phyloP scores from a whole-genome alignment of 2,797 vertebrate species.

The Tragopan temminckii region DNA sequence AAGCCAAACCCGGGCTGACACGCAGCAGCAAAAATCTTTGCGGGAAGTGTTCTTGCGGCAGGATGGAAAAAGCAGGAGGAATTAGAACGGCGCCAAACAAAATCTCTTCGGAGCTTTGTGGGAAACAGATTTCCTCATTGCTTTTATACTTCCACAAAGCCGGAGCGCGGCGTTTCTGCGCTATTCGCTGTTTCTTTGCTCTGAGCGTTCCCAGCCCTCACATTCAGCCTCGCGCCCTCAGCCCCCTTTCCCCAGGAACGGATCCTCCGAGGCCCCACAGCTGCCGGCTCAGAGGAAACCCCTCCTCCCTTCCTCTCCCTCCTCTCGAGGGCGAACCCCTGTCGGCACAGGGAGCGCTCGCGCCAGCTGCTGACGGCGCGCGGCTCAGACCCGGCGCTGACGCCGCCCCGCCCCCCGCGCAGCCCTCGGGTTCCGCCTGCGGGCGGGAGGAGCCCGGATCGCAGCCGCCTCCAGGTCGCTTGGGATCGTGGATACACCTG shows the following conservation, averaged over 20 bases:
- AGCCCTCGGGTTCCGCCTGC: too few species aligned
- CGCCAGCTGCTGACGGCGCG: background rate
- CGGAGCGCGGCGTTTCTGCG: background rate
- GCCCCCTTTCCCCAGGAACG: background rate
- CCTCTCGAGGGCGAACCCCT: accelerated
- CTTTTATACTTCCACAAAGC: background rate
- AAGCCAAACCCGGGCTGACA: too few species aligned
- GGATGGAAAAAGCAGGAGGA: background rate
- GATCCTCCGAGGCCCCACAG: too few species aligned
- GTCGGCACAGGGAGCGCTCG: background rate
- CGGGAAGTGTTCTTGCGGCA: background rate
- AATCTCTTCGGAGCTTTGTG: background rate
- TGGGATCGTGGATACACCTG: background rate
- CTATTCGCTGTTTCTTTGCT: background rate
- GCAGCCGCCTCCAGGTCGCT: accelerated
- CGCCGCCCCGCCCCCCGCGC: too few species aligned
- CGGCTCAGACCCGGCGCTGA: too few species aligned
- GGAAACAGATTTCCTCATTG: background rate
- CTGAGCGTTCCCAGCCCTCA: background rate
- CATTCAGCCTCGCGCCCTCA: background rate
- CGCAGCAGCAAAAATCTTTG: too few species aligned
- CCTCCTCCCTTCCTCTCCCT: background rate
- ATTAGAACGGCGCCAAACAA: background rate
- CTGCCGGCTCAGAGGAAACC: too few species aligned
- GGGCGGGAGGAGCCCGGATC: too few species aligned